A percentile compares a stretch with the other conserved stretches of the same genome.
Conservation (phyloP, 2,113 vertebrate genomes). For the Pollimyrus isidori region DNA sequence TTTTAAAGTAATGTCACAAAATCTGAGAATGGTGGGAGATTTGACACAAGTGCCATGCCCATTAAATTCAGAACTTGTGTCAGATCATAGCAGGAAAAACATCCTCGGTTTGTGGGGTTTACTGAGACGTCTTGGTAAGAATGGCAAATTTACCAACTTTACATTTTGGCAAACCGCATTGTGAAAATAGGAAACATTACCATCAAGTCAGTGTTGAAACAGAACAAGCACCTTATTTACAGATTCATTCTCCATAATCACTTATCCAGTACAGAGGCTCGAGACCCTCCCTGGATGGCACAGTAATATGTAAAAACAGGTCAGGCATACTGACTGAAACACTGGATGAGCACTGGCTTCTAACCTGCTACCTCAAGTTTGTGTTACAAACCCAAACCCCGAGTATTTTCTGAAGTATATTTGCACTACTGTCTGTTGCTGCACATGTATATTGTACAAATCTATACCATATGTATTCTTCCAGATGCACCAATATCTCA, state of each 20-base stretch:
- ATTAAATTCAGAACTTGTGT: not conserved
- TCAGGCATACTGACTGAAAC: not conserved
- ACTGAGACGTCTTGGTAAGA: not conserved
- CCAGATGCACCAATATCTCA: not conserved
- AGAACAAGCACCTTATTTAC: not conserved
- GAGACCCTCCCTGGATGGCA: not conserved
- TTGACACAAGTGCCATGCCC: not conserved
- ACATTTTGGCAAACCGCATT: not conserved
- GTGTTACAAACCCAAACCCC: not conserved
- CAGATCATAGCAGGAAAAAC: not conserved
- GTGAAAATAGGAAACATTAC: not conserved
- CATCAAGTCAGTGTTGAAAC: not conserved
- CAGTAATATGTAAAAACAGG: not conserved
- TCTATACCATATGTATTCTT: not conserved
- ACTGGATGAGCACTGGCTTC: not conserved
- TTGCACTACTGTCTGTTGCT: not conserved
- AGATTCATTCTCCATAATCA: not conserved
- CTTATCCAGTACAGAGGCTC: not conserved
- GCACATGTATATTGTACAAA: not conserved
- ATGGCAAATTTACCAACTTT: not conserved
- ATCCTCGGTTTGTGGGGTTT: not conserved
- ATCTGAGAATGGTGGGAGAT: not conserved
- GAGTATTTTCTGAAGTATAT: not conserved
- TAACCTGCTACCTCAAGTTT: not conserved
- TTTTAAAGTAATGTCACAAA: not conserved